Evolutionary conservation across 2,797 vertebrate genomes (phyloP), one percentile per base, ranked within the genome.

Genomic region (Chloroceryle amazona): DNA sequence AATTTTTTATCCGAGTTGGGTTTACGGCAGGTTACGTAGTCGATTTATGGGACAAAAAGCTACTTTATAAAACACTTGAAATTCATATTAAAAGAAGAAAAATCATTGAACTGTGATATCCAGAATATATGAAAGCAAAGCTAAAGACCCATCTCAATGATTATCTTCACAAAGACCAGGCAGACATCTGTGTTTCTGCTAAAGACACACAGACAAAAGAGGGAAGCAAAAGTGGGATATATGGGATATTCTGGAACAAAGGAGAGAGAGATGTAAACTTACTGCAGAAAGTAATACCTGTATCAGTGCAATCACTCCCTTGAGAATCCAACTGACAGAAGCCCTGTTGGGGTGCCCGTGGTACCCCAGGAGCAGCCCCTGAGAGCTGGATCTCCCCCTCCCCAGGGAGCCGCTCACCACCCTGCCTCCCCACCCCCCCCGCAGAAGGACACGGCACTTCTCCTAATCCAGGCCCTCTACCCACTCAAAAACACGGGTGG

Each of bases 51-150:
- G 28, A 67, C 39, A 78, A 80, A 93, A 82, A 70, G 19, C 25
- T 57, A 54, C 49, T 61, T 92, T 19, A 58, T n/a, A 55, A 84
- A 86, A 70, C 15, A n/a, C 22, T 51, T 75, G 26, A 17, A 93
- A 72, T n/a, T 67, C 10, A 42, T 39, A 62, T 17, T 88, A 72
- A 78, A 63, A 91, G 14, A 78, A 67, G 39, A 90, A 61, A 81
- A 92, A 68, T 57, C 22, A 60, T 31, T 74, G 42, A 83, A 79
- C 11, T 39, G 11, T 14, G 83, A 70, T 52, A 86, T 42, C 66
- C 63, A 76, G 85, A 92, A 89, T 49, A 74, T 1, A 9, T 22
- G 67, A 93, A 91, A 85, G 57, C 33, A 71, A 89, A 65, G 42
- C 62, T 62, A 54, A 62, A 87, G 47, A 72, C 35, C 31, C 42